These are phyloP conservation scores for Tyrophagus putrescentiae DNA, from an alignment of 1,140 invertebrate species.

Conservation along the genomic window DNA sequence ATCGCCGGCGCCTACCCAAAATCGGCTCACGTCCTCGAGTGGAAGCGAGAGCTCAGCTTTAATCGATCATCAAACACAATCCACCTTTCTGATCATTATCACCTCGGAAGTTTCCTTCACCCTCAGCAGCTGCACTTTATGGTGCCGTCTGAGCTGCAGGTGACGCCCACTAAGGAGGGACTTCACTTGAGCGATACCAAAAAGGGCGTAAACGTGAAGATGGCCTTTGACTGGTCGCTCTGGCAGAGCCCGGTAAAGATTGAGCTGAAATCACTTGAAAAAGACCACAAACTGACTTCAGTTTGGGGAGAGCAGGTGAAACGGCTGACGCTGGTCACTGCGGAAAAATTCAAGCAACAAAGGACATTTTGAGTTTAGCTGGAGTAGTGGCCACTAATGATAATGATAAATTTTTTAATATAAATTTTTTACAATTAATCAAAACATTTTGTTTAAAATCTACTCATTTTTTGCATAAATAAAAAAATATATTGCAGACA, in stretches of 20 bases:
- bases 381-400: too few relatives aligned
- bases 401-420: too few relatives aligned
- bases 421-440: too few relatives aligned
- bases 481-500: too few relatives aligned
- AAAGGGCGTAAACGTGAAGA: not conserved
- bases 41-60: not conserved
- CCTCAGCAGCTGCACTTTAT: slow-evolving; percentile 5
- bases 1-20: not conserved
- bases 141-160: not conserved
- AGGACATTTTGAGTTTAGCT: too few relatives aligned
- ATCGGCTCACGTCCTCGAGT: not conserved
- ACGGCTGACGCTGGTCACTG: too few relatives aligned
- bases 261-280: not conserved
- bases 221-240: not conserved
- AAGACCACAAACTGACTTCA: not conserved
- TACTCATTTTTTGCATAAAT: too few relatives aligned
- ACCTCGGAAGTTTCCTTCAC: not conserved
- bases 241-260: not conserved
- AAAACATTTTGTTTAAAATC: too few relatives aligned
- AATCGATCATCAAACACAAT: slow-evolving; percentile 2
- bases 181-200: not conserved
- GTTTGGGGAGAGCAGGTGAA: not conserved
- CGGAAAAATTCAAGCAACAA: too few relatives aligned
- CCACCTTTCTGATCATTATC: not conserved
- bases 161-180: not conserved